Evolutionary conservation across 2,797 vertebrate genomes (phyloP).

Genomic region (Botia kubotai): DNA sequence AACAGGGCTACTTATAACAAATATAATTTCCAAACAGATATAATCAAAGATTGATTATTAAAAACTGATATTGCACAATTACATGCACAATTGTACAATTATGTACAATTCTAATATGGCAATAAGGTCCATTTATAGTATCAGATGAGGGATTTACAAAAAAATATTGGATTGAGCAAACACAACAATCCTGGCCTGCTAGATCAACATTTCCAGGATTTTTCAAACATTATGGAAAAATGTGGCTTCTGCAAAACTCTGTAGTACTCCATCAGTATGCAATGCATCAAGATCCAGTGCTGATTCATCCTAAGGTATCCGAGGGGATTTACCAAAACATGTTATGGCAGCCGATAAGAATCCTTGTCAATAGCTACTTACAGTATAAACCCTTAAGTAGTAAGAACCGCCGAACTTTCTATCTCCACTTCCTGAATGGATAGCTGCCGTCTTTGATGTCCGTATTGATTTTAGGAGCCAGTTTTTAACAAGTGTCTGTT

Average conservation of each 20-base stretch:
- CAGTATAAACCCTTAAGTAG: conserved; percentile 43
- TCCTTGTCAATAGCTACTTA: conserved; percentile 47
- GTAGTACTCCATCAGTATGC: not conserved
- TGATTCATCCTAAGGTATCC: conserved; percentile 10
- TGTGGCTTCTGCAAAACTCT: not conserved
- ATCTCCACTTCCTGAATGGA: conserved; percentile 71
- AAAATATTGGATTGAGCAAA: not conserved
- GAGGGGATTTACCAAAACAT: conserved; percentile 14
- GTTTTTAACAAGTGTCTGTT: conserved; percentile 70
- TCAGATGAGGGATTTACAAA: not conserved
- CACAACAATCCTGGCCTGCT: not conserved
- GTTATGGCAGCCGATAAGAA: conserved; percentile 13
- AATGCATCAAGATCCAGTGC: not conserved
- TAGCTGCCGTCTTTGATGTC: conserved; percentile 76
- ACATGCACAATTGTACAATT: no score
- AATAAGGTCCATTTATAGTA: not conserved
- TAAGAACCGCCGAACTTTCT: conserved; percentile 50
- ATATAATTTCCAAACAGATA: no score
- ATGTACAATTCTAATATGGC: no score
- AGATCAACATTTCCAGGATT: not conserved
- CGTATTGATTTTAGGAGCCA: conserved; percentile 75
- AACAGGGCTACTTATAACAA: no score
- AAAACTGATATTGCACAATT: no score
- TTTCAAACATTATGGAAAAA: not conserved
- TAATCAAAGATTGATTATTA: no score